phyloP scores from a whole-genome alignment of 2,888 invertebrate genomes.

The Thyatira batis region DNA sequence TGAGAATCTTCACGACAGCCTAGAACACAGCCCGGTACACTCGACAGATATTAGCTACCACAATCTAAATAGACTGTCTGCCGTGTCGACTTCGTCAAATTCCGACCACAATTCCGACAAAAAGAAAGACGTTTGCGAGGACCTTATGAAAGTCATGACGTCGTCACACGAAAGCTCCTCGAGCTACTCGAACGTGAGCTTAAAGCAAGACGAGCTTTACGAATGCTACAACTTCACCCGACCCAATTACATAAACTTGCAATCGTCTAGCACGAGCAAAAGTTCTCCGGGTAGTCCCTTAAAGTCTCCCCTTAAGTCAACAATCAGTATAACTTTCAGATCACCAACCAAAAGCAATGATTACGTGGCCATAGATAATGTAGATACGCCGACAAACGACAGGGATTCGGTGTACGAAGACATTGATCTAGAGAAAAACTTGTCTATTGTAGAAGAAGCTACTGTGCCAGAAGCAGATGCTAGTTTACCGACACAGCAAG shows the following conservation, averaged over 20 bases:
- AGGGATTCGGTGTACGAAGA: constrained; percentile 83
- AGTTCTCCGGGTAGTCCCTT: constrained; percentile 69
- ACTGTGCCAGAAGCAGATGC: constrained; percentile 81
- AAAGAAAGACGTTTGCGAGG: constrained; percentile 41
- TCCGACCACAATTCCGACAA: constrained; percentile 54
- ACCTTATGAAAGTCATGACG: constrained; percentile 66
- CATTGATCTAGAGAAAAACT: constrained; percentile 73
- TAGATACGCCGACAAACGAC: constrained; percentile 67
- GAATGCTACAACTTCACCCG: constrained; percentile 68
- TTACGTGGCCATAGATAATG: constrained; percentile 73
- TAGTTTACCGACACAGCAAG: constrained; percentile 81
- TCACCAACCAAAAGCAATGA: constrained; percentile 82
- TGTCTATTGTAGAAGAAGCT: constrained; percentile 80
- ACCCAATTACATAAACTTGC: constrained; percentile 74
- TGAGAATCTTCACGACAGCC: constrained; percentile 48
- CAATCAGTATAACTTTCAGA: constrained; percentile 88
- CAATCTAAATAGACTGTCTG: constrained; percentile 73
- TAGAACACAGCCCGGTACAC: constrained; percentile 64
- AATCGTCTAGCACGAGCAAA: constrained; percentile 71
- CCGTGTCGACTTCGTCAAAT: constrained; percentile 69
- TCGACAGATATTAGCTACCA: constrained; percentile 76
- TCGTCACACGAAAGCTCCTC: constrained; percentile 77
- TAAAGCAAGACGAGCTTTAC: constrained; percentile 63
- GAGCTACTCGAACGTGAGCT: constrained; percentile 65
- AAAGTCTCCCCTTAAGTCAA: constrained; percentile 85